Evolutionary conservation across 2,888 invertebrate genomes (phyloP).

Genomic region (Cordilura impudica): DNA sequence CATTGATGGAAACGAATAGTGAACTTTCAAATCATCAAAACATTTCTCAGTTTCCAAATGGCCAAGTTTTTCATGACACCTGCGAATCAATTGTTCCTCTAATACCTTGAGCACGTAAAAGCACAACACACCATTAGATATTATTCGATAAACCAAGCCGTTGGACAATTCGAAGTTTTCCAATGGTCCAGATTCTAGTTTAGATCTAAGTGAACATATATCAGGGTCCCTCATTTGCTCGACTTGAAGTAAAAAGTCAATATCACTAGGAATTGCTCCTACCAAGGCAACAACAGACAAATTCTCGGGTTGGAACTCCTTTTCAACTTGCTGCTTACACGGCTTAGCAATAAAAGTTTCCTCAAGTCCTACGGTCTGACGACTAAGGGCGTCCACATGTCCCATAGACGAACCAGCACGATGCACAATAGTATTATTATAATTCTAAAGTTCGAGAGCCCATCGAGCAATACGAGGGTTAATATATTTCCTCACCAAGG

Average conservation of each 20-base stretch:
- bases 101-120: no score
- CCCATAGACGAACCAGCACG: constrained; percentile 2
- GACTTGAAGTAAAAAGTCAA: constrained; percentile 1
- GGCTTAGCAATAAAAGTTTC: neutral
- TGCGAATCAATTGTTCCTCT: no score
- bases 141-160: neutral
- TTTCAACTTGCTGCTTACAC: neutral
- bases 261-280: neutral
- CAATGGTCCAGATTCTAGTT: neutral
- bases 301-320: neutral
- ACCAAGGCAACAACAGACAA: neutral
- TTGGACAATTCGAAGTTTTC: neutral
- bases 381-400: constrained; percentile 37
- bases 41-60: no score
- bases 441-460: constrained; percentile 3
- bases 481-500: neutral
- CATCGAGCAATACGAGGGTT: constrained; percentile 19
- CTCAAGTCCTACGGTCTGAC: neutral
- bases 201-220: neutral
- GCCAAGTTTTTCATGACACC: neutral
- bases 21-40: no score
- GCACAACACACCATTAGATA: no score
- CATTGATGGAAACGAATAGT: no score
- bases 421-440: constrained; percentile 11
- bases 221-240: neutral